Base-by-base conservation (phyloP, 2,888 invertebrate species). In the Hydroisotoma schaefferi region DNA sequence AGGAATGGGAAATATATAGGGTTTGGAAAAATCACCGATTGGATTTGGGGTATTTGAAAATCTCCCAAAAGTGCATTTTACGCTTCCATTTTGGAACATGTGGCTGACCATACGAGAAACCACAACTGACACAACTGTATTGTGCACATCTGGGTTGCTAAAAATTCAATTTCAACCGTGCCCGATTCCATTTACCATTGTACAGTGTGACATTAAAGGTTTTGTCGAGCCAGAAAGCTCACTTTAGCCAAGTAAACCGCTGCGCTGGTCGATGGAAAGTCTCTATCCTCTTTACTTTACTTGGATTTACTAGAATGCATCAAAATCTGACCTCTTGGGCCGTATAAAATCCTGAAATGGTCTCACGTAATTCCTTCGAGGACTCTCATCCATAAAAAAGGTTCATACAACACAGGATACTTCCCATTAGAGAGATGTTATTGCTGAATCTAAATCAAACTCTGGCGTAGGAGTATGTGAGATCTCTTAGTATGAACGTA, bases 301-400 rank as follows among this genome's bases (percentile, higher is more conserved):
- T 15, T 40, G 40, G 8, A 10, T 40, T 40, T 40, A 20, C 40
- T 40, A 40, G 40, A 15, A 40, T 15, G 40, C n/a, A 40, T 40
- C 40, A 46, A 46, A 52, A 37, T 23, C 52, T 52, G 52, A 52
- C 52, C 33, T 52, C 28, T 52, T n/a, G 37, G 52, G 52, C 28
- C 38, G 28, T 28, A 52, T 37, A 18, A 37, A 20, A 52, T 52
- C 22, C 38, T 27, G 18, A 37, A 52, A 52, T 37, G 28, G 48
- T n/a, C 48, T 48, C 48, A 48, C 46, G 46, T 46, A 46, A 8
- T 46, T 22, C n/a, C 40, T 40, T 4, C 40, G 5, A 40, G n/a
- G n/a, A 5, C 40, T 40, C 40, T 10, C 8, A 33, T 33, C 6
- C 33, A 10, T 33, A 6, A 33, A 10, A 33, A 6, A 10, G 33